Percentiles rank a stretch among this genome's conserved stretches.
These are phyloP conservation scores for Nannoperca obscura DNA, from an alignment of 2,797 vertebrate genomes.

Conservation along the genomic window DNA sequence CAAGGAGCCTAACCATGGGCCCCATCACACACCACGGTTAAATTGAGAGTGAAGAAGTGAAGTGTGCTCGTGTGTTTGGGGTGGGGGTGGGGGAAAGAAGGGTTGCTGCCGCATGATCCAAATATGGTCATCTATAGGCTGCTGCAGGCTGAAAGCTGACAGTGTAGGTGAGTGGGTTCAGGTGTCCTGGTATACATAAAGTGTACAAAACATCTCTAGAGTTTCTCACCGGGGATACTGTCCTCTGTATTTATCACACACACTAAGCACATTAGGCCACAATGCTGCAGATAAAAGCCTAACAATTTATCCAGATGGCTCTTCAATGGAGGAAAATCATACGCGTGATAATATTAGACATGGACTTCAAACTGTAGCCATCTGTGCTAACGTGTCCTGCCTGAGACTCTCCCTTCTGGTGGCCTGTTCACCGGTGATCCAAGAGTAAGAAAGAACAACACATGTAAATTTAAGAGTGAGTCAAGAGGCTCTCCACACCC, in stretches of 20 bases:
- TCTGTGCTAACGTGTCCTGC: conserved; percentile 43
- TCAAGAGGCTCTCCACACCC: conserved; percentile 72
- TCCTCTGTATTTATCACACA: conserved; percentile 72
- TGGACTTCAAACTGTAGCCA: conserved; percentile 46
- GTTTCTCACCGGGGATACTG: conserved; percentile 64
- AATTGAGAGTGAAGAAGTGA: conserved; percentile 93
- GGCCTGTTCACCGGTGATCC: conserved; percentile 51
- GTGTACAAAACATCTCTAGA: conserved; percentile 52
- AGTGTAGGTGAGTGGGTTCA: conserved; percentile 64
- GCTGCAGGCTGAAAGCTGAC: conserved; percentile 41
- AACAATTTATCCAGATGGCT: conserved; percentile 71
- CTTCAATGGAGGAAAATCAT: conserved; percentile 67
- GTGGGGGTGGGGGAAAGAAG: conserved; percentile 16
- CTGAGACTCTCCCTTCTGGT: conserved; percentile 49
- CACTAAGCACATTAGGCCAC: conserved; percentile 69
- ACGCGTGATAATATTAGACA: conserved; percentile 54
- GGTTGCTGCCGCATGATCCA: conserved; percentile 51
- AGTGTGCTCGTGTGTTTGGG: conserved; percentile 55
- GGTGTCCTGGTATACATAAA: conserved; percentile 66
- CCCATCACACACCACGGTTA: conserved; percentile 96
- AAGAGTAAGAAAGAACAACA: conserved; percentile 54
- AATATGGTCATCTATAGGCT: conserved; percentile 52
- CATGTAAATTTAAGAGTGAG: conserved; percentile 61
- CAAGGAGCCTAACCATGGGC: conserved; percentile 90
- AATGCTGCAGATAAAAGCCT: conserved; percentile 67